Percentiles rank a stretch among this genome's conserved stretches.
Evolutionary conservation across 2,888 invertebrate species (phyloP).

Genomic region (Penaeus monodon): DNA sequence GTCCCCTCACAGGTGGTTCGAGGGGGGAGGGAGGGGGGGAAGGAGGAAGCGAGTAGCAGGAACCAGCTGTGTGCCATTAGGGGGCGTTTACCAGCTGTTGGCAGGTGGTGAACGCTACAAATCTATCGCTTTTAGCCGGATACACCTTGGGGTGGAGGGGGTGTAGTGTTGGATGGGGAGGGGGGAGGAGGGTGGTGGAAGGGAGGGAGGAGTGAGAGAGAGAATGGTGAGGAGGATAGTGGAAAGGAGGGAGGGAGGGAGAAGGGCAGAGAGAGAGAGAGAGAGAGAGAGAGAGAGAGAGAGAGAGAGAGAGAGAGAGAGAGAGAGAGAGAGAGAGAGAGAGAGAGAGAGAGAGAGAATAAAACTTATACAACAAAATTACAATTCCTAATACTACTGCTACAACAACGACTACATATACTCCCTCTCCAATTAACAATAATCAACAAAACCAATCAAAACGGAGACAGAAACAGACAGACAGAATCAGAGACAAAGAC

Average conservation of each 20-base stretch:
- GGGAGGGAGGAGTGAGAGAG: neutral
- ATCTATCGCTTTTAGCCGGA: too few species aligned
- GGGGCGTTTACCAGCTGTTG: too few species aligned
- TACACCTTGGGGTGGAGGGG: neutral
- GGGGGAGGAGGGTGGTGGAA: neutral
- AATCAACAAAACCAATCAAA: too few species aligned
- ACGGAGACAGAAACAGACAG: neutral
- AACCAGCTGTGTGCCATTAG: neutral
- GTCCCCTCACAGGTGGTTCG: neutral
- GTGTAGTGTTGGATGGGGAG: neutral
- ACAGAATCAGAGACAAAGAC: neutral
- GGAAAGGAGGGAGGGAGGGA: neutral
- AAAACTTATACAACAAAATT: too few species aligned
- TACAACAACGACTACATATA: too few species aligned
- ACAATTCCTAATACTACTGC: too few species aligned
- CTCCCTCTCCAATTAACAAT: too few species aligned
- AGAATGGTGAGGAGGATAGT: neutral
- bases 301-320: neutral
- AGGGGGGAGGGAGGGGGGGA: neutral
- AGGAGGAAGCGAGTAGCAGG: neutral
- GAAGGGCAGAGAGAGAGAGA: neutral
- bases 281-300: neutral
- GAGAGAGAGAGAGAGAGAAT: neutral
- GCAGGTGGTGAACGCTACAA: too few species aligned
- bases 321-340: neutral